A percentile compares a stretch with the other conserved stretches of the same genome.
phyloP scores from a whole-genome alignment of 1,140 invertebrate genomes.

The Bilobella aurantiaca region DNA sequence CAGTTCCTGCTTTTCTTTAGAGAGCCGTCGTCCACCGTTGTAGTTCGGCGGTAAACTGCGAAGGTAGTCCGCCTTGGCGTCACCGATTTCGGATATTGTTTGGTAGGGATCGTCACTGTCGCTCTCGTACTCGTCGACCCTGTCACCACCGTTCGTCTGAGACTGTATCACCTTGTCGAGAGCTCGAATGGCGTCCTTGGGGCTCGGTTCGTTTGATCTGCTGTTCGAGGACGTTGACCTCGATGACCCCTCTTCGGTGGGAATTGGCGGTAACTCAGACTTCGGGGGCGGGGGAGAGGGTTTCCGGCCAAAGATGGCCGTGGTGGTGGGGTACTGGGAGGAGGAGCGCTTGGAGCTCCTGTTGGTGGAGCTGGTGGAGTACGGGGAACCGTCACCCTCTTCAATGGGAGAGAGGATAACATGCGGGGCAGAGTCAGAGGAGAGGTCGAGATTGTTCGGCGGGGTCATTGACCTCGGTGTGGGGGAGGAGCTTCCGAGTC shows the following conservation, averaged over 20 bases:
- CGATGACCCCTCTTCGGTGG: not conserved
- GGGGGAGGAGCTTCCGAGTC: too few species aligned
- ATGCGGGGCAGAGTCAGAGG: constrained; percentile 13
- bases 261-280: constrained; percentile 25
- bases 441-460: constrained; percentile 2
- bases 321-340: constrained; percentile 27
- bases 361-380: constrained; percentile 29
- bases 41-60: not conserved
- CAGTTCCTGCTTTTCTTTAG: not conserved
- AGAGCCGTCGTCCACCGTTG: not conserved
- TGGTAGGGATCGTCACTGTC: not conserved
- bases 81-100: constrained; percentile 1
- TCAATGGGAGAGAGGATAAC: constrained; percentile 21
- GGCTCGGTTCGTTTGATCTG: not conserved
- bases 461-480: constrained; percentile 9
- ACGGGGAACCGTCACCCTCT: constrained; percentile 31
- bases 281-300: constrained; percentile 26
- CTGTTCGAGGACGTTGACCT: not conserved
- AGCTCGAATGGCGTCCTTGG: not conserved
- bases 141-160: not conserved
- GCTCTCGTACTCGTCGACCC: not conserved
- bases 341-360: constrained; percentile 12
- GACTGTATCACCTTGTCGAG: not conserved
- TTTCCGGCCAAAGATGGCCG: constrained; percentile 26
- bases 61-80: not conserved